phyloP scores from a whole-genome alignment of 2,888 invertebrate species.

The Carterocephalus palaemon region DNA sequence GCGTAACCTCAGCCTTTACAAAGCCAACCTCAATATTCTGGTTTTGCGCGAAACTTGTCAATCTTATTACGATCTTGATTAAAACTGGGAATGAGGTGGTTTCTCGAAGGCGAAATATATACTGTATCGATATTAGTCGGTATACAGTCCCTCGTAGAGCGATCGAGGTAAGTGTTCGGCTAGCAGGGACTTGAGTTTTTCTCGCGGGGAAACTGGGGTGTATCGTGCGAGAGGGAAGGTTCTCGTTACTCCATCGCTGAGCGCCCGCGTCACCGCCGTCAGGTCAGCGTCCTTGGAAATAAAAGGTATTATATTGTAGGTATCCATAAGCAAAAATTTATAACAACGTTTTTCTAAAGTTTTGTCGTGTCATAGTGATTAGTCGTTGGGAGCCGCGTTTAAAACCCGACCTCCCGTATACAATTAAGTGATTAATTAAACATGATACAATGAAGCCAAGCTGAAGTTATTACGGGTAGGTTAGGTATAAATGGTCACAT shows the following conservation, averaged over 20 bases:
- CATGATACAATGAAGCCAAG: not conserved
- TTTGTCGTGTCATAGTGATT: conserved; percentile 7
- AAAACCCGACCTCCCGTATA: not conserved
- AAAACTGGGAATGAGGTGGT: conserved; percentile 16
- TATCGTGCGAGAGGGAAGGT: conserved; percentile 91
- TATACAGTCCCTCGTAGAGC: conserved; percentile 88
- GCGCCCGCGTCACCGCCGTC: conserved; percentile 85
- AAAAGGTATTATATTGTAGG: conserved; percentile 27
- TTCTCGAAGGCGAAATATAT: conserved; percentile 15
- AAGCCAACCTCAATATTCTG: conserved; percentile 4
- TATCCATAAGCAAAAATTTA: conserved; percentile 10
- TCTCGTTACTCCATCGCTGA: conserved; percentile 87
- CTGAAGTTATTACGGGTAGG: too few relatives aligned
- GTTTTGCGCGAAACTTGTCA: conserved; percentile 4
- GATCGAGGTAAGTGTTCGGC: conserved; percentile 90
- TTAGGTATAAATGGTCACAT: too few relatives aligned
- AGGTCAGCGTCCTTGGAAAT: conserved; percentile 84
- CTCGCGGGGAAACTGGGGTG: conserved; percentile 88
- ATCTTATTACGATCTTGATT: conserved; percentile 14
- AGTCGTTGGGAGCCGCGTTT: conserved; percentile 2
- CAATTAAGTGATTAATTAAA: conserved; percentile 1
- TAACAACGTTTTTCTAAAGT: conserved; percentile 2
- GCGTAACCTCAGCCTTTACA: conserved; percentile 14
- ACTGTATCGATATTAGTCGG: conserved; percentile 47
- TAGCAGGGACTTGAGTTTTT: conserved; percentile 88